phyloP scores from a whole-genome alignment of 2,797 vertebrate genomes.

The Tarsius wallacei region DNA sequence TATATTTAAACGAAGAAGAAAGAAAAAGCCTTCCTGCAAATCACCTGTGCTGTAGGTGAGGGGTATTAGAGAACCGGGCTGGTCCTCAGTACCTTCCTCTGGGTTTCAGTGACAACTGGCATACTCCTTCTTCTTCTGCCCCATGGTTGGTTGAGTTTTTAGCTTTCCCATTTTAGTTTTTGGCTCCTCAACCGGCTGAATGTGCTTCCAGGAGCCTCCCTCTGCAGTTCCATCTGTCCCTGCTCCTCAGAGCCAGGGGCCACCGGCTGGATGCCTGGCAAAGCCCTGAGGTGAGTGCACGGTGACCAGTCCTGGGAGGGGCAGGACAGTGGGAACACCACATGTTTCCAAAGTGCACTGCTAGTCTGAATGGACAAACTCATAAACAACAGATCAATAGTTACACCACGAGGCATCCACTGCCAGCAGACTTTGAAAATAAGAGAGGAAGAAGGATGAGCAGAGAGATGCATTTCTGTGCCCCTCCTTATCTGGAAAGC shows the following conservation, averaged over 20 bases:
- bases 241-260: not conserved
- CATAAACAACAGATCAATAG: conserved; percentile 78
- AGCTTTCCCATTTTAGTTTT: conserved; percentile 60
- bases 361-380: conserved; percentile 81
- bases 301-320: not conserved
- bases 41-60: accelerated
- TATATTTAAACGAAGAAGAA: not conserved
- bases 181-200: conserved; percentile 41
- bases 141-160: not conserved
- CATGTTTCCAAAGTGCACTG: conserved; percentile 47
- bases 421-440: not conserved
- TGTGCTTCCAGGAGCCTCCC: conserved; percentile 65
- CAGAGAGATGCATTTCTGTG: conserved; percentile 39
- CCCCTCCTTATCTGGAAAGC: conserved; percentile 39
- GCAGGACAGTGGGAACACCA: not conserved
- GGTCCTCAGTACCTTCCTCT: not conserved
- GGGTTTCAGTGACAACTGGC: conserved; percentile 14
- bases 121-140: not conserved
- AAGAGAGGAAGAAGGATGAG: conserved; percentile 50
- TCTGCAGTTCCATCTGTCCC: conserved; percentile 53
- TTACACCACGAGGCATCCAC: not conserved
- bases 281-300: not conserved
- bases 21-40: not conserved
- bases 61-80: not conserved
- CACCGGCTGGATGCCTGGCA: conserved; percentile 44